phyloP scores from a whole-genome alignment of 2,113 vertebrate genomes.

The Sisor rabdophorus region DNA sequence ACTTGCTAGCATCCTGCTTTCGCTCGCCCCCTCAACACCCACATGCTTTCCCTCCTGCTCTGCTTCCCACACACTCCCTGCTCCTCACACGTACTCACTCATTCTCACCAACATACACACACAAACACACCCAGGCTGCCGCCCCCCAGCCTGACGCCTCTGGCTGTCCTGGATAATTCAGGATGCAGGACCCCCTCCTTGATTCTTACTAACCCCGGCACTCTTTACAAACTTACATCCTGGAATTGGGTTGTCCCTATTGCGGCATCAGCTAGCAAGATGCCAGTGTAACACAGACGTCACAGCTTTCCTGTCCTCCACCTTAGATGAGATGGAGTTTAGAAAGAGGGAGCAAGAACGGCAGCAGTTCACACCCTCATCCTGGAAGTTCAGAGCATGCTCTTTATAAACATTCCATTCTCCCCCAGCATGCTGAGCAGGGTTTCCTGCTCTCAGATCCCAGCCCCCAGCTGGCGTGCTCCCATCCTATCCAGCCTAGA shows the following conservation, averaged over 20 bases:
- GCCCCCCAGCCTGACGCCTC: conserved; percentile 37
- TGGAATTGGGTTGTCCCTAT: conserved; percentile 39
- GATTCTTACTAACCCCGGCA: conserved; percentile 55
- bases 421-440: conserved; percentile 61
- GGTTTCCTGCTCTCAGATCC: conserved; percentile 73
- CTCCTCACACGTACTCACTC: conserved; percentile 41
- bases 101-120: conserved; percentile 25
- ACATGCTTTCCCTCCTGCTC: conserved; percentile 53
- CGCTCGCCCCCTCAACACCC: conserved; percentile 49
- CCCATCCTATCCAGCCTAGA: conserved; percentile 57
- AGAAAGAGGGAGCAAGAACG: conserved; percentile 22
- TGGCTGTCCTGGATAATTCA: conserved; percentile 63
- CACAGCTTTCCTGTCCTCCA: conserved; percentile 29
- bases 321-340: conserved; percentile 4
- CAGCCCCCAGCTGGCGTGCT: conserved; percentile 53
- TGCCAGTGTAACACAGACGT: conserved; percentile 11
- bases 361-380: conserved; percentile 66
- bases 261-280: background rate
- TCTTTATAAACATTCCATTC: conserved; percentile 81
- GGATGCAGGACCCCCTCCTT: conserved; percentile 66
- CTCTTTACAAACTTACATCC: conserved; percentile 42
- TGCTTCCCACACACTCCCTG: conserved; percentile 55
- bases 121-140: conserved; percentile 36
- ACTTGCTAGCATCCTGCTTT: conserved; percentile 37
- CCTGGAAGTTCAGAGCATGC: conserved; percentile 73